Evolutionary conservation across 1,140 invertebrate genomes (phyloP).

Genomic region (Cheumatopsyche charites): DNA sequence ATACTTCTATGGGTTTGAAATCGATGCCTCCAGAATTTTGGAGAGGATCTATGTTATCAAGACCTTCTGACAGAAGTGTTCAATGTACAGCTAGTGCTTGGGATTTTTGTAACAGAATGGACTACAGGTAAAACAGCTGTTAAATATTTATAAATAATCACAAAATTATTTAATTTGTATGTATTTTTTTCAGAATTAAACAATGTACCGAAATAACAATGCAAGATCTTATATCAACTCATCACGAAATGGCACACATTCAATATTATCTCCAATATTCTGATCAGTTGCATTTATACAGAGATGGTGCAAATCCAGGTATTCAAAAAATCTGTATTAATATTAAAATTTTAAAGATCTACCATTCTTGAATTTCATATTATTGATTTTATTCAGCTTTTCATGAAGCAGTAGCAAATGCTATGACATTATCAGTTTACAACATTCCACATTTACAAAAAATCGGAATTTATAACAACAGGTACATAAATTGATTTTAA

Average conservation of each 20-base stretch:
- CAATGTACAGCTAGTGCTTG: conserved; percentile 87
- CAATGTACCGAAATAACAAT: conserved; percentile 85
- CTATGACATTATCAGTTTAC: conserved; percentile 77
- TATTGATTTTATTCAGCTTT: conserved; percentile 66
- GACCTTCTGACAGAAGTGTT: conserved; percentile 72
- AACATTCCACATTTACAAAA: conserved; percentile 75
- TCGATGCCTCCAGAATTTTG: conserved; percentile 81
- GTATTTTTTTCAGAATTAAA: conserved; percentile 75
- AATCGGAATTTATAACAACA: conserved; percentile 73
- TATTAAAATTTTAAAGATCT: neutral
- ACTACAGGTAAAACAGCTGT: conserved; percentile 70
- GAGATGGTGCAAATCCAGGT: conserved; percentile 82
- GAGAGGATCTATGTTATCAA: conserved; percentile 76
- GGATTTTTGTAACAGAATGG: conserved; percentile 85
- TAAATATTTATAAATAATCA: neutral
- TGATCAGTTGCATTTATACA: conserved; percentile 74
- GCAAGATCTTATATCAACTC: conserved; percentile 79
- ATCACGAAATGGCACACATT: conserved; percentile 87
- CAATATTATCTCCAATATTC: conserved; percentile 85
- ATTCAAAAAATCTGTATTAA: conserved; percentile 34
- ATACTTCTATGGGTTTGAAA: conserved; percentile 78
- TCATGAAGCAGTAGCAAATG: conserved; percentile 88
- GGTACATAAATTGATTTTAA: conserved; percentile 51
- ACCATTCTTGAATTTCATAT: too few species aligned
- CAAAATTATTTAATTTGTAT: neutral